Base-by-base conservation (phyloP, 2,797 vertebrate species). In the Chelonia mydas region DNA sequence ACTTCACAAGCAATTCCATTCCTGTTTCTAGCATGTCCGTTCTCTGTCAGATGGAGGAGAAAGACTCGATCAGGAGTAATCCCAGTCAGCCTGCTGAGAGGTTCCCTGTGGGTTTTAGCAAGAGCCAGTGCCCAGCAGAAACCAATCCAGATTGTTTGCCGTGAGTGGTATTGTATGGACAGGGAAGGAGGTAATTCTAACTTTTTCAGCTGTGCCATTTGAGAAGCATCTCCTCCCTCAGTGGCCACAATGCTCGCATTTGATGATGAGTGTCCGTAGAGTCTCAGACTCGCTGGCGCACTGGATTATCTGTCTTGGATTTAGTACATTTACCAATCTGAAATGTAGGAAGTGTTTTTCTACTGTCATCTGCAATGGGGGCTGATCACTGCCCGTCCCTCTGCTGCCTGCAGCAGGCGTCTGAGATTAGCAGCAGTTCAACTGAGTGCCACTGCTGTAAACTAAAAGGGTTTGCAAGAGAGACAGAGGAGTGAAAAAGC, bases 341-440 rank as follows among this genome's bases (percentile, higher is more conserved):
- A 95, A 94, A 90, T 95, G 86, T 47, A 77, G 83, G 90, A 88
- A 93, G 45, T 86, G 88, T 85, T 91, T 94, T 91, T 76, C 83
- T 93, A 51, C 77, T 84, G 74, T 93, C 80, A 78, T 94, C 84
- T 49, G 0, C 0, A 78, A 74, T 0, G 0, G 81, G 90, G 51
- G 83, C 86, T 0, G 2, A 55, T 95, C 81, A 17, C 77, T 95
- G 91, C 85, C 94, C 31, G 81, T 81, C 90, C 95, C 92, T 86
- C 93, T 92, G 94, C 94, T 96, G 95, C 95, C 85, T 94, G 91
- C 92, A 96, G 89, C 93, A 97, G 88, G 91, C 85, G 1, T 86
- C 41, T 47, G 89, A 94, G 89, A 92, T 90, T 94, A 96, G 90
- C 92, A 93, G 80, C 81, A 91, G 81, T 95, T 95, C 88, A 89